Evolutionary conservation across 2,888 invertebrate species (phyloP).

Genomic region (Conistra vaccinii): DNA sequence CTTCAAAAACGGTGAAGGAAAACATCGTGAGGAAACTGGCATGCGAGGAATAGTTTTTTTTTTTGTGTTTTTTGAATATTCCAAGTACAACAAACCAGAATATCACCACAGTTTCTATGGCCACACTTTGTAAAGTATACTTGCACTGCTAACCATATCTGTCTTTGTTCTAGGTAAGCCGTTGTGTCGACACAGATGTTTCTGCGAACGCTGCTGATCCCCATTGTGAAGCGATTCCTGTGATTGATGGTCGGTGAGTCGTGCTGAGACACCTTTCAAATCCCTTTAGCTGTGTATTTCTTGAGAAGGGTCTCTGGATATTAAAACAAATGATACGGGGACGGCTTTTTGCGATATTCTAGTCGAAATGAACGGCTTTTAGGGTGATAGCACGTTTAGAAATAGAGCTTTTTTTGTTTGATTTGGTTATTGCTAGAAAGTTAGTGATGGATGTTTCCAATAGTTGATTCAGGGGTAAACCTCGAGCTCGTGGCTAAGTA

Average conservation of each 20-base stretch:
- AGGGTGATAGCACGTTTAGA: background rate
- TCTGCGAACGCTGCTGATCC: constrained; percentile 70
- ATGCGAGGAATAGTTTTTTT: no score
- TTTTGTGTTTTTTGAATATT: no score
- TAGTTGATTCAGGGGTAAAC: no score
- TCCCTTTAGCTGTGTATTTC: constrained; percentile 15
- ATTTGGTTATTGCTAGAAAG: background rate
- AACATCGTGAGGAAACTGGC: no score
- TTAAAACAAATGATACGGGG: constrained; percentile 30
- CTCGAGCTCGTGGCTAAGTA: no score
- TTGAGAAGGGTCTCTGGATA: constrained; percentile 16
- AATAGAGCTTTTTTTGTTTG: background rate
- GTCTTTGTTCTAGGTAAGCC: constrained; percentile 82
- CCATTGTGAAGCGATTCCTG: constrained; percentile 61
- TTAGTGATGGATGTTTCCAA: no score
- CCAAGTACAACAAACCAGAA: no score
- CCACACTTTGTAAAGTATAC: constrained; percentile 48
- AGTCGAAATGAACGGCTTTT: background rate
- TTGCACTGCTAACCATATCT: constrained; percentile 59
- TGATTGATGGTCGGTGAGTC: constrained; percentile 65
- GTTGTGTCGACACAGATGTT: constrained; percentile 62
- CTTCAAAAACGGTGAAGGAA: no score
- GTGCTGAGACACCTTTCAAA: constrained; percentile 45
- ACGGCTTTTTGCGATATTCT: background rate
- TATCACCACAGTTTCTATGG: constrained; percentile 29